Conservation (phyloP, 2,888 invertebrate genomes). For the Asteroscopus sphinx region DNA sequence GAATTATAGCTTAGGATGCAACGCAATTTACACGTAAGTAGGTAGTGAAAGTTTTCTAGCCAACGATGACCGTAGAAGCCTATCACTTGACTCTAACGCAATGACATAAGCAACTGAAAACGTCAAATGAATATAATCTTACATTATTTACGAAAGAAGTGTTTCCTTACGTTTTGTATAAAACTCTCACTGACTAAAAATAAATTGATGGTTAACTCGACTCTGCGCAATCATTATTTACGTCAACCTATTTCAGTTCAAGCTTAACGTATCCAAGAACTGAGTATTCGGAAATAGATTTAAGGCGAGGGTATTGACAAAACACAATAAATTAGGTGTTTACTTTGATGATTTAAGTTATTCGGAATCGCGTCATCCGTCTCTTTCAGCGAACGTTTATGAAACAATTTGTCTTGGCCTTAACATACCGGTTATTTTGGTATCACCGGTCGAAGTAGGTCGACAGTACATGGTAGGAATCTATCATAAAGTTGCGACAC, state of each 20-base stretch:
- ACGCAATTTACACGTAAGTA: slow-evolving; percentile 23
- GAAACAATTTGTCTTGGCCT: slow-evolving; percentile 66
- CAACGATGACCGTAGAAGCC: slow-evolving; percentile 9
- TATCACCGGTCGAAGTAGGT: slow-evolving; percentile 71
- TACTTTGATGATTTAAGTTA: slow-evolving; percentile 39
- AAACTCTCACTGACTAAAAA: slow-evolving; percentile 36
- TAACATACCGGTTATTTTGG: slow-evolving; percentile 73
- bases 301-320: slow-evolving; percentile 15
- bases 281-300: slow-evolving; percentile 23
- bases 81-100: slow-evolving; percentile 10
- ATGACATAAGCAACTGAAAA: slow-evolving; percentile 12
- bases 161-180: slow-evolving; percentile 11
- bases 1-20: slow-evolving; percentile 21
- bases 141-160: slow-evolving; percentile 9
- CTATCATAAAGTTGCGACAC: slow-evolving; percentile 71
- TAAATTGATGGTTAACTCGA: slow-evolving; percentile 37
- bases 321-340: slow-evolving; percentile 10
- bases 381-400: slow-evolving; percentile 42
- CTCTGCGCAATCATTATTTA: slow-evolving; percentile 42
- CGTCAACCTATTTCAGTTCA: slow-evolving; percentile 42
- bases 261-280: slow-evolving; percentile 3
- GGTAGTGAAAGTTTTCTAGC: slow-evolving; percentile 41
- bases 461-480: slow-evolving; percentile 72
- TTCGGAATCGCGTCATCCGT: slow-evolving; percentile 23
- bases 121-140: slow-evolving; percentile 16